phyloP scores from a whole-genome alignment of 1,140 invertebrate genomes.

The Batillaria attramentaria region DNA sequence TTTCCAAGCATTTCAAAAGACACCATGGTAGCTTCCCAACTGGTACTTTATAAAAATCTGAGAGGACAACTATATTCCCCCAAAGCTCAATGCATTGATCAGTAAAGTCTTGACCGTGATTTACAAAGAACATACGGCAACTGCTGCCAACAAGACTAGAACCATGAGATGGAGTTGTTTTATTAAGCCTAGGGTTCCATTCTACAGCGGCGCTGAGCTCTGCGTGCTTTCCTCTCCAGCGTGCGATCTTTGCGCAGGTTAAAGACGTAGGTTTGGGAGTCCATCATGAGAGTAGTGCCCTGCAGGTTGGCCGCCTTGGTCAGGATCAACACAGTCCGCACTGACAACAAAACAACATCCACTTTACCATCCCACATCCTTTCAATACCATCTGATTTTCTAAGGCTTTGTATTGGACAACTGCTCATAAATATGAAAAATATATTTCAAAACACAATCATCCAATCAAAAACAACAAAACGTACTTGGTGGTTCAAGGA shows the following conservation, averaged over 20 bases:
- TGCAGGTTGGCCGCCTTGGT: conserved; percentile 14
- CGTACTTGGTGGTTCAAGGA: conserved; percentile 74
- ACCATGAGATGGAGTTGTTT: too few relatives aligned
- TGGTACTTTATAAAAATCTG: too few relatives aligned
- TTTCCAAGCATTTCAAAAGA: too few relatives aligned
- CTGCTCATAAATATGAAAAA: neutral
- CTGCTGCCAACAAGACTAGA: too few relatives aligned
- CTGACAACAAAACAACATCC: neutral
- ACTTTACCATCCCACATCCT: too few relatives aligned
- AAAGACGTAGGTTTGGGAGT: conserved; percentile 23
- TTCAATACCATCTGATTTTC: neutral
- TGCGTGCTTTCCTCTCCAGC: conserved; percentile 9
- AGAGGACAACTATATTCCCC: too few relatives aligned
- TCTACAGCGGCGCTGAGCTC: neutral
- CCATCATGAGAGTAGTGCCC: conserved; percentile 6
- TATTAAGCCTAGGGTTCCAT: too few relatives aligned
- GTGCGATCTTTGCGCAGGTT: neutral
- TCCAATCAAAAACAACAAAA: neutral
- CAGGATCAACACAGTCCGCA: conserved; percentile 14
- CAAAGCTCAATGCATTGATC: too few relatives aligned
- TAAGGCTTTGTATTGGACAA: neutral
- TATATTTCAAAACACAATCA: neutral
- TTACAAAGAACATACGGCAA: too few relatives aligned
- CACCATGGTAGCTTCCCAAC: too few relatives aligned
- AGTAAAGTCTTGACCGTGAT: too few relatives aligned